Base-by-base conservation (phyloP, 2,888 invertebrate species). In the Orthosia incerta region DNA sequence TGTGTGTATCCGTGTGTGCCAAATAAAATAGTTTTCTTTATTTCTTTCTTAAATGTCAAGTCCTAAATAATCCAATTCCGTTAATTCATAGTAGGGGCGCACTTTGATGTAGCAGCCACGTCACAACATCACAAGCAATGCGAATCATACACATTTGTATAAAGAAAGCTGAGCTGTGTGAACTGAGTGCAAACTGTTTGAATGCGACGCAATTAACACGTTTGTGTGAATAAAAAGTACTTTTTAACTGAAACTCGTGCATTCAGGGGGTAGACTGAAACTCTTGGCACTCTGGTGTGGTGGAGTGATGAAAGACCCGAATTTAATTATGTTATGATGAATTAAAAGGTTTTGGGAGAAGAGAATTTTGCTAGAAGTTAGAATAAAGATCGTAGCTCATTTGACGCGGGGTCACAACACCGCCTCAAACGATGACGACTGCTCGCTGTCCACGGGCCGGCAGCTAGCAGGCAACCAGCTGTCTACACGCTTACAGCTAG, bases 81-180 rank as follows among this genome's bases (percentile, higher is more conserved):
- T 55, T 18, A 60, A 45, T 72, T 60, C 39, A 39, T 76, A 69
- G 89, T 88, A 89, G 76, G 75, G 80, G 51, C 73, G 66, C 87
- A 88, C 91, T 92, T 93, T 93, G 92, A 93, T 91, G 92, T 94
- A 89, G 88, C 90, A 89, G 87, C 86, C 55, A 23, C 23, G 5
- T 15, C 39, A n/a, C 60, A 39, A 84, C 89, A 87, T 88, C 64
- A 85, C 86, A 88, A 90, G 81, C 91, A 86, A 90, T 85, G 91
- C 91, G 89, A 91, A 93, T 90, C 88, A 90, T 90, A 91, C 89
- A 94, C 93, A 93, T 93, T 92, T 92, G 91, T 91, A 89, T 81
- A 90, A 90, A 89, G 85, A 82, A 79, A 82, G 83, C 87, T 82
- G 85, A 82, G 83, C 60, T 60, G 60, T 59, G n/a, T 57, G 57